phyloP scores from a whole-genome alignment of 2,888 invertebrate species.

The Diplazon laetatorius region DNA sequence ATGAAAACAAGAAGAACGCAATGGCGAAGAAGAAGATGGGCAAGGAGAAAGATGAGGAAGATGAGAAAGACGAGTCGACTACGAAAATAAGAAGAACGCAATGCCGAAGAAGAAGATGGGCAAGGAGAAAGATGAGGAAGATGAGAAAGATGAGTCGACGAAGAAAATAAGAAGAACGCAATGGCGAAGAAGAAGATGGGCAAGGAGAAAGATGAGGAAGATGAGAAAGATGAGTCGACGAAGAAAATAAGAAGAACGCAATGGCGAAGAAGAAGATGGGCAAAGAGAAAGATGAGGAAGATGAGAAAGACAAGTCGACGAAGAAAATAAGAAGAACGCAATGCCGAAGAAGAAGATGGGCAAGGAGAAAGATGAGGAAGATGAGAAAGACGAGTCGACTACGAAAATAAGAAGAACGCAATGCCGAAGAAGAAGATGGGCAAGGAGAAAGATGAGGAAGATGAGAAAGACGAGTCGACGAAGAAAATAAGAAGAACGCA shows the following conservation, averaged over 20 bases:
- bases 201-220: no score
- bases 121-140: not conserved
- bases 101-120: not conserved
- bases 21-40: not conserved
- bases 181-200: no score
- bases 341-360: no score
- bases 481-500: constrained; percentile 2
- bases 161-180: constrained; percentile 32
- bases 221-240: no score
- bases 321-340: constrained; percentile 32
- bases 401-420: constrained; percentile 31
- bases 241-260: constrained; percentile 32
- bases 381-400: no score
- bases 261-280: no score
- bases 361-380: no score
- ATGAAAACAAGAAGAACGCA: constrained; percentile 3
- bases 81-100: constrained; percentile 3
- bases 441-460: no score
- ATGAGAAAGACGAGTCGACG: no score
- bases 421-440: no score
- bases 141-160: constrained; percentile 6
- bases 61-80: constrained; percentile 10
- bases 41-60: not conserved
- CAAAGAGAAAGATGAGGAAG: no score
- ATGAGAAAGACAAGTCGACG: no score